Evolutionary conservation across 2,797 vertebrate genomes (phyloP).

Genomic region (Molossus molossus): DNA sequence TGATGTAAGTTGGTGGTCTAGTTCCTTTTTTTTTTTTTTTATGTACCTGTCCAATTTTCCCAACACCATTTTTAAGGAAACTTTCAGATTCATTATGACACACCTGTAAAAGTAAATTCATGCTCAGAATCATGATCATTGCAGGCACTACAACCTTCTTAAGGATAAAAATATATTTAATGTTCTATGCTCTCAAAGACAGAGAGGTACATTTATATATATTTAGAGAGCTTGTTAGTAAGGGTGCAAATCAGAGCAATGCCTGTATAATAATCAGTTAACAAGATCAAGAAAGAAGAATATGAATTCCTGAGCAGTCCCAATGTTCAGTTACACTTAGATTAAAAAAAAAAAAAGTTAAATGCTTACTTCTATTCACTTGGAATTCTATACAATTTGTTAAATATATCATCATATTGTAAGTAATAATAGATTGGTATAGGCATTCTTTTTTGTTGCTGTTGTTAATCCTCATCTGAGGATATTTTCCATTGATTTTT

Average conservation of each 20-base stretch:
- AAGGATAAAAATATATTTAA: not conserved
- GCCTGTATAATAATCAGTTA: not conserved
- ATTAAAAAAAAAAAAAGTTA: not conserved
- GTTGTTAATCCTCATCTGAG: too few relatives aligned
- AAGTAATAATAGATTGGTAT: not conserved
- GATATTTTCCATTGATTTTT: too few relatives aligned
- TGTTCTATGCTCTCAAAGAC: not conserved
- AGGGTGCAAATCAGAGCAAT: not conserved
- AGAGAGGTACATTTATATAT: not conserved
- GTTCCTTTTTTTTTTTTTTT: too few relatives aligned
- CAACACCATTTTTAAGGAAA: too few relatives aligned
- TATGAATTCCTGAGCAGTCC: not conserved
- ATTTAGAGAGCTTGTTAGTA: not conserved
- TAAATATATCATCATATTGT: not conserved
- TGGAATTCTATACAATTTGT: not conserved
- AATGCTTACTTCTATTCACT: not conserved
- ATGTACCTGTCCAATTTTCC: too few relatives aligned
- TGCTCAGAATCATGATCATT: not conserved
- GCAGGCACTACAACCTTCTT: not conserved
- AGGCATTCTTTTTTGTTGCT: not conserved
- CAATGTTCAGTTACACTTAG: not conserved
- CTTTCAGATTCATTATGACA: not conserved
- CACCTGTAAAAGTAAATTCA: slow-evolving; percentile 1
- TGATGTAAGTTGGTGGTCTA: too few relatives aligned
- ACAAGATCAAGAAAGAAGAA: not conserved